Conservation (phyloP, 1,140 invertebrate genomes). For the Apis dorsata region DNA sequence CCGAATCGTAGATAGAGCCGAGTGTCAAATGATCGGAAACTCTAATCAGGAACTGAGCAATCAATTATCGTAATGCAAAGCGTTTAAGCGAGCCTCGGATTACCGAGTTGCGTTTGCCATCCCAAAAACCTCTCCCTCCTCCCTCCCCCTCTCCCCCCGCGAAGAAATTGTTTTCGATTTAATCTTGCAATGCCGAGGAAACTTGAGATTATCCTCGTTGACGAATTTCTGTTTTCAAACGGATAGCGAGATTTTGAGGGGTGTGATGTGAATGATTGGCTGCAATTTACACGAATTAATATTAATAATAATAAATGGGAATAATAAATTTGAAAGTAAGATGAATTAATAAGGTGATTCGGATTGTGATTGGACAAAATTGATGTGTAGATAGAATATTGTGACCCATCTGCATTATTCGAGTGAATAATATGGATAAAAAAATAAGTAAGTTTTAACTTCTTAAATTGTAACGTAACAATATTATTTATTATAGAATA, state of each 20-base stretch:
- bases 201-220: slow-evolving; percentile 23
- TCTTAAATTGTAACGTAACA: too few species aligned
- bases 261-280: slow-evolving; percentile 20
- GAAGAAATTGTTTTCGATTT: slow-evolving; percentile 60
- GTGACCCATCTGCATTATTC: too few species aligned
- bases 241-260: slow-evolving; percentile 17
- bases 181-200: slow-evolving; percentile 50
- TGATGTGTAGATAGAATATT: too few species aligned
- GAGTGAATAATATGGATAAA: too few species aligned
- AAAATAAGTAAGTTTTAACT: too few species aligned
- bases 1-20: slow-evolving; percentile 51
- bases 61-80: slow-evolving; percentile 67
- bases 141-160: not conserved
- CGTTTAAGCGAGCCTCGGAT: slow-evolving; percentile 59
- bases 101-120: slow-evolving; percentile 42
- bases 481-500: too few species aligned
- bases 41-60: slow-evolving; percentile 63
- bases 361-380: too few species aligned
- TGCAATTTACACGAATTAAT: slow-evolving; percentile 32
- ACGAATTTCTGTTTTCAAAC: slow-evolving; percentile 4
- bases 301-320: not conserved
- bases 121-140: slow-evolving; percentile 9
- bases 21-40: slow-evolving; percentile 68
- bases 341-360: too few species aligned
- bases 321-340: too few species aligned